phyloP scores from a whole-genome alignment of 1,140 invertebrate genomes.

The Macrobrachium rosenbergii region DNA sequence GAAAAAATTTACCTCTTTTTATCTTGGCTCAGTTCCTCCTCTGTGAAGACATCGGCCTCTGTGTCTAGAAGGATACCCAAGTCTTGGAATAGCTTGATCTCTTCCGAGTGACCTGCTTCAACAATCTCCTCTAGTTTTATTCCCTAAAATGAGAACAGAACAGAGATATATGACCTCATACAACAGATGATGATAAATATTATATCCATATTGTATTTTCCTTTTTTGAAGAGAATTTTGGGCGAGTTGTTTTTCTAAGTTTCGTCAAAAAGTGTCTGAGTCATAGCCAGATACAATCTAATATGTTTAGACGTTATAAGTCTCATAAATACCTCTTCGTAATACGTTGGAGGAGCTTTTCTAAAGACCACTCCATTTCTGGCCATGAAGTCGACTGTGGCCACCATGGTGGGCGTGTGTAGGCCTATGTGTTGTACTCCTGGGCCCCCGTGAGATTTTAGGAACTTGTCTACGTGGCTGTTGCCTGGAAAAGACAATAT shows the following conservation, averaged over 20 bases:
- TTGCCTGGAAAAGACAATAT: constrained; percentile 32
- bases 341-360: constrained; percentile 73
- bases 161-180: not conserved
- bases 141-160: constrained; percentile 34
- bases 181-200: not conserved
- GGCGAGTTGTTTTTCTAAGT: no score
- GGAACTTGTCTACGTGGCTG: constrained; percentile 69
- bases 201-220: no score
- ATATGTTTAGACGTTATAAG: not conserved
- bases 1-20: constrained; percentile 18
- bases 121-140: constrained; percentile 56
- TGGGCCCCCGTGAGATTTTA: constrained; percentile 71
- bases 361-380: constrained; percentile 70
- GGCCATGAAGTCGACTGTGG: constrained; percentile 68
- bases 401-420: constrained; percentile 70
- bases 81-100: constrained; percentile 53
- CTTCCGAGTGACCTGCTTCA: constrained; percentile 56
- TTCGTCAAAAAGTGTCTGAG: no score
- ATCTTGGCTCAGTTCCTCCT: not conserved
- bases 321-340: constrained; percentile 67
- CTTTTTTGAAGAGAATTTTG: no score
- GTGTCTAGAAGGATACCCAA: constrained; percentile 70
- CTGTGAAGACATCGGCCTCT: constrained; percentile 68
- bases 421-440: constrained; percentile 75
- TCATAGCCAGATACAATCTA: no score